A percentile compares a stretch with the other conserved stretches of the same genome.
Conservation (phyloP, 2,888 invertebrate species). For the Campoplex nolae region DNA sequence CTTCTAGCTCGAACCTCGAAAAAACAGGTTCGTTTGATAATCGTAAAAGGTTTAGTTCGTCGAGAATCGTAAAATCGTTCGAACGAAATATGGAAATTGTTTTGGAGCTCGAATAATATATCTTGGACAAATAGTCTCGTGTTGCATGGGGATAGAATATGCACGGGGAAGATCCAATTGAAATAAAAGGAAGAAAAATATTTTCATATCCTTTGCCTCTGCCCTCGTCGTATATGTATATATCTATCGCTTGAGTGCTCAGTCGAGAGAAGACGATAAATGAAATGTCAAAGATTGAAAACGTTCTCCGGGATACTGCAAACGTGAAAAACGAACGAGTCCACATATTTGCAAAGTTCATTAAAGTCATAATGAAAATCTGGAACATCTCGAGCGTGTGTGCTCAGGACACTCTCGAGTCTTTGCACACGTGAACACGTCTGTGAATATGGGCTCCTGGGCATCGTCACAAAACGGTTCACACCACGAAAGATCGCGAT, state of each 20-base stretch:
- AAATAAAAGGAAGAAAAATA: constrained; percentile 26
- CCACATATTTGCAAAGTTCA: constrained; percentile 64
- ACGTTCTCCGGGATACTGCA: constrained; percentile 46
- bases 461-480: constrained; percentile 43
- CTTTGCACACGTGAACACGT: background rate
- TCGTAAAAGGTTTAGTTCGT: background rate
- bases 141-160: background rate
- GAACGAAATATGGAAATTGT: background rate
- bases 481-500: constrained; percentile 19
- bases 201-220: constrained; percentile 13
- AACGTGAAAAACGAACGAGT: constrained; percentile 34
- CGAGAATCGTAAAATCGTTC: background rate
- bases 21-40: too few relatives aligned
- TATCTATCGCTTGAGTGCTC: background rate
- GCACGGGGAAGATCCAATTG: constrained; percentile 32
- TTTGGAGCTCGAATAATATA: background rate
- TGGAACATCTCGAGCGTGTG: constrained; percentile 65
- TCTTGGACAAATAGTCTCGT: background rate
- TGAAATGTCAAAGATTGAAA: constrained; percentile 66
- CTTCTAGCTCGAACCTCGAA: too few relatives aligned
- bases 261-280: constrained; percentile 58
- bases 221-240: background rate
- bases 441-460: constrained; percentile 45
- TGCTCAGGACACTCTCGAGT: constrained; percentile 33
- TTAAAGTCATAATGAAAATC: constrained; percentile 61